Evolutionary conservation across 2,888 invertebrate genomes (phyloP), one percentile per base, ranked within the genome.

Genomic region (Rhabditoides inermis): DNA sequence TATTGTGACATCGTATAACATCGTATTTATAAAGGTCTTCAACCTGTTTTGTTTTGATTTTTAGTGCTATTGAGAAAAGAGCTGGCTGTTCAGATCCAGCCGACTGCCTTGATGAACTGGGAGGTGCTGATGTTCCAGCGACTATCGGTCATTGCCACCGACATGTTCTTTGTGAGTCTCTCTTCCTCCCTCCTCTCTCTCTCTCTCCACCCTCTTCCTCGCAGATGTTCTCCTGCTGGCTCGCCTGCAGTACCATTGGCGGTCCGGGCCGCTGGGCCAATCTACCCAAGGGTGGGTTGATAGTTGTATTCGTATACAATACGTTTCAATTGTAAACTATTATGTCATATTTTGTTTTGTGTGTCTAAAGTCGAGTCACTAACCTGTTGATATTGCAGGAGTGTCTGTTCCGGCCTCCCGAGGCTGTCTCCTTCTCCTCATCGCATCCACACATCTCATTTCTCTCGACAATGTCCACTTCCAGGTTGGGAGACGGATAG

Each of bases 111-210:
- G 25, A 53, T 69, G 23, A 62, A 61, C 2, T n/a, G 42, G 4
- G 22, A 50, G 3, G 63, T 66, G n/a, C 53, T 94, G 25, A 64
- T 88, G 10, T 99, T 92, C 78, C 94, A 94, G 82, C 84, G 94
- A 61, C 73, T 86, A 0, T 87, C 91, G 18, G 94, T 99, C 2
- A 88, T 98, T 70, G 56, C 84, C 10, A 81, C 86, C 49, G 98
- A 99, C 81, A 72, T 88, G 37, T 73, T 91, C 3, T 88, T 85
- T 76, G 84, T 86, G 48, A 84, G 60, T 48, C 30, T 22, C 45
- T 15, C 12, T 35, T 22, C 2, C 94, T 3, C 84, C 94, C 94
- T 3, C 84, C 94, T 78, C 85, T 95, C 12, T 95, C 40, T 18
- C 28, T 4, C 30, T 5, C 37, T 53, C 15, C 15, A 20, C n/a